These are phyloP conservation scores for Ptilorrhoa leucosticta DNA, from an alignment of 2,113 vertebrate genomes.

Conservation along the genomic window DNA sequence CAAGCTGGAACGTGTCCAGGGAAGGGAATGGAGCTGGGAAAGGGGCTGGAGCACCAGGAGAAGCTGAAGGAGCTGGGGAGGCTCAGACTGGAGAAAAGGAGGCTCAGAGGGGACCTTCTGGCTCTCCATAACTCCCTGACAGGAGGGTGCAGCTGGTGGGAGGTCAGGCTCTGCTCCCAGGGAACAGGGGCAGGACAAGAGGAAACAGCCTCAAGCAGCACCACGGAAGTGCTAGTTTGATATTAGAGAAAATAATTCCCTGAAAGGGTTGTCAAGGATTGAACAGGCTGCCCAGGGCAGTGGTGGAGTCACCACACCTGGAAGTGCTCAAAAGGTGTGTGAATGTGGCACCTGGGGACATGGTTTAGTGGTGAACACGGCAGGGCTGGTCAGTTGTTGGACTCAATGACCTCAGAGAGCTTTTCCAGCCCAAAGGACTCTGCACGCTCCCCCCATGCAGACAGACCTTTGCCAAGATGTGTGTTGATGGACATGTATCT, in stretches of 20 bases:
- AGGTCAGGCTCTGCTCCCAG: background rate
- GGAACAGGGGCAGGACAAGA: background rate
- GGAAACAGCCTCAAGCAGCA: background rate
- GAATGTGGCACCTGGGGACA: background rate
- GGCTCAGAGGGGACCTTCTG: background rate
- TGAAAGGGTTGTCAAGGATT: background rate
- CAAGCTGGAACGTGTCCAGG: background rate
- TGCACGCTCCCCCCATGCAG: background rate
- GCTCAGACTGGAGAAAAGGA: background rate
- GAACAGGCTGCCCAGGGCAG: background rate
- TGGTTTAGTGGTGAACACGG: background rate
- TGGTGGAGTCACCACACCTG: background rate
- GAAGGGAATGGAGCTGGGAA: background rate
- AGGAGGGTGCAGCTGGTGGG: fast-evolving
- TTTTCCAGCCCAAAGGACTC: background rate
- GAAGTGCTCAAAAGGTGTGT: background rate
- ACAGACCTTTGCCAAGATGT: constrained; percentile 95
- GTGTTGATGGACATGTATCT: constrained; percentile 99
- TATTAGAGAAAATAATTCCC: background rate
- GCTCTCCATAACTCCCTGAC: background rate
- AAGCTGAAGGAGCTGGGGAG: background rate
- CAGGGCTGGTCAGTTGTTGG: fast-evolving
- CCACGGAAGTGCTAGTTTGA: no score
- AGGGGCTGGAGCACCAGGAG: background rate
- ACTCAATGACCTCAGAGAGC: background rate